Percentiles rank a stretch among this genome's conserved stretches.
Conservation (phyloP, 2,113 vertebrate genomes). For the Peromyscus leucopus region DNA sequence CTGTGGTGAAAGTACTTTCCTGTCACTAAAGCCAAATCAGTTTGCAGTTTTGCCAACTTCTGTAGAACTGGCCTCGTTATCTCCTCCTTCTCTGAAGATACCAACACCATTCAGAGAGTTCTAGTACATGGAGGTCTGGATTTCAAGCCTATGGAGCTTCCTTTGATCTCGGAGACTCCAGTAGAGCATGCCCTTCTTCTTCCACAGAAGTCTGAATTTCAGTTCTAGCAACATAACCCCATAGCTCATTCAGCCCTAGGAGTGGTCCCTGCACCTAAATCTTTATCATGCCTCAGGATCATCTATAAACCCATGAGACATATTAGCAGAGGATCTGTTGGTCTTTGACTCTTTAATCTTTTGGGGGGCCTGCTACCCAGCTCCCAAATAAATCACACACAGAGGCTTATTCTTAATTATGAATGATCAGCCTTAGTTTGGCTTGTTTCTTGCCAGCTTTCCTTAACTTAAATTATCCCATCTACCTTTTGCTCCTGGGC, state of each 20-base stretch:
- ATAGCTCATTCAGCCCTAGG: background rate
- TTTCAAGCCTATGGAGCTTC: background rate
- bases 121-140: background rate
- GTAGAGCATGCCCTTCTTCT: background rate
- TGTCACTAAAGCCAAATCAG: background rate
- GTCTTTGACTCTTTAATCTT: too few relatives aligned
- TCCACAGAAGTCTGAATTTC: background rate
- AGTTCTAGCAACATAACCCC: background rate
- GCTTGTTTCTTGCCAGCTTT: too few relatives aligned
- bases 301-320: too few relatives aligned
- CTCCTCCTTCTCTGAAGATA: background rate
- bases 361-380: too few relatives aligned
- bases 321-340: background rate
- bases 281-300: background rate
- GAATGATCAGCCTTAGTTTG: too few relatives aligned
- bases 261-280: background rate
- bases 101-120: background rate
- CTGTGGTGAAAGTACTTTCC: background rate
- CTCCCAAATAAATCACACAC: too few relatives aligned
- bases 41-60: background rate
- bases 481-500: too few relatives aligned
- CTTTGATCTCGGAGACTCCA: background rate
- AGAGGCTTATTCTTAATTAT: too few relatives aligned
- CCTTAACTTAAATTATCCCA: too few relatives aligned
- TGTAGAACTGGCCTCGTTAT: background rate